Conservation (phyloP, 2,888 invertebrate genomes). For the Drymonia ruficornis region DNA sequence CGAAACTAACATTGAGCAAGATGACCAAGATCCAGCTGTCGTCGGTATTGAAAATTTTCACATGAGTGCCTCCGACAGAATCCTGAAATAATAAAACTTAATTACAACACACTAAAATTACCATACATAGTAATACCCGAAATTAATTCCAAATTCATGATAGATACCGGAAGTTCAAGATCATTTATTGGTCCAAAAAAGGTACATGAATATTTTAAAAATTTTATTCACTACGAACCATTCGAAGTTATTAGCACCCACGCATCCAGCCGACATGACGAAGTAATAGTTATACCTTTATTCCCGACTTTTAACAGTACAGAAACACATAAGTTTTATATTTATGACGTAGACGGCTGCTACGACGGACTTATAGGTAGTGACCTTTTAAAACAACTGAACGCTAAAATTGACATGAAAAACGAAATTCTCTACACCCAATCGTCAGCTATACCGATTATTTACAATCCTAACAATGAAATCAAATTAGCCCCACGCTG, state of each 20-base stretch:
- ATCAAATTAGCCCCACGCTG: background rate
- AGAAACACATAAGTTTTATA: background rate
- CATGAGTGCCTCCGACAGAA: background rate
- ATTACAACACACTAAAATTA: background rate
- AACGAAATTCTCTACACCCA: background rate
- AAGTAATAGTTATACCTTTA: background rate
- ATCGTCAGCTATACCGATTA: background rate
- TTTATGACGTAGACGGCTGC: background rate
- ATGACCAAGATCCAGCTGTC: too few species aligned
- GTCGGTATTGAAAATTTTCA: background rate
- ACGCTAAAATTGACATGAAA: background rate
- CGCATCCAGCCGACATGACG: background rate
- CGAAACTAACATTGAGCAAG: background rate
- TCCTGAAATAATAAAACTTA: background rate
- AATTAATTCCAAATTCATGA: background rate
- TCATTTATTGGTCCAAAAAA: conserved; percentile 3
- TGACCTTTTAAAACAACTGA: background rate
- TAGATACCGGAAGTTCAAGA: conserved; percentile 11
- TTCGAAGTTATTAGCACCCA: background rate
- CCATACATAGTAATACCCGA: background rate
- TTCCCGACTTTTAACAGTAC: background rate
- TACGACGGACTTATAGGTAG: background rate
- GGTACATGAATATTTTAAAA: background rate
- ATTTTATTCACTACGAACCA: background rate
- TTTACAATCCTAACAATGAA: background rate